A percentile compares a stretch with the other conserved stretches of the same genome.
These are phyloP conservation scores for Ochropleura leucogaster DNA, from an alignment of 2,888 invertebrate genomes.

Conservation along the genomic window DNA sequence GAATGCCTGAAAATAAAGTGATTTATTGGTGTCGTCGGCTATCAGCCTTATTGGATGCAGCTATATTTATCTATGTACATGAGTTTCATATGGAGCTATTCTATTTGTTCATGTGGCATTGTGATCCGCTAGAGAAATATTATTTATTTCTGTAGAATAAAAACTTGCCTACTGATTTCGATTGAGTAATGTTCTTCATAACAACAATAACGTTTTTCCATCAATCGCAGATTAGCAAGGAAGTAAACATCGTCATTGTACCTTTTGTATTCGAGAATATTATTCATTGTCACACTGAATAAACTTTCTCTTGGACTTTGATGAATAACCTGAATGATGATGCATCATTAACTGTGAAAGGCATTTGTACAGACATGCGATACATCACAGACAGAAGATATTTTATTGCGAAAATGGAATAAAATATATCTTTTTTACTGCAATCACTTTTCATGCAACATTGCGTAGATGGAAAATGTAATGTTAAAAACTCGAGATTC, in stretches of 20 bases:
- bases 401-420: slow-evolving; percentile 32
- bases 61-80: not conserved
- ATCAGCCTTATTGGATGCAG: not conserved
- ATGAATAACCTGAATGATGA: slow-evolving; percentile 40
- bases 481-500: slow-evolving; percentile 9
- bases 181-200: not conserved
- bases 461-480: slow-evolving; percentile 25
- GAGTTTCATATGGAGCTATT: too few relatives aligned
- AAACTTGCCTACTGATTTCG: not conserved
- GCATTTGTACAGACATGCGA: slow-evolving; percentile 28
- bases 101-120: too few relatives aligned
- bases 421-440: slow-evolving; percentile 14
- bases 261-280: slow-evolving; percentile 36
- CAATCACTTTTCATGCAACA: slow-evolving; percentile 31
- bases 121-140: too few relatives aligned
- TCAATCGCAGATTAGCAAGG: slow-evolving; percentile 35
- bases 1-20: too few relatives aligned
- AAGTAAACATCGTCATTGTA: slow-evolving; percentile 23
- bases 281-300: slow-evolving; percentile 41
- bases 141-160: not conserved
- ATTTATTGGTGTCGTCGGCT: not conserved
- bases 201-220: slow-evolving; percentile 11
- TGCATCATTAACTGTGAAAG: slow-evolving; percentile 50
- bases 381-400: slow-evolving; percentile 21
- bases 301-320: slow-evolving; percentile 36